Evolutionary conservation across 2,888 invertebrate species (phyloP).

Genomic region (Leptinotarsa haldemani): DNA sequence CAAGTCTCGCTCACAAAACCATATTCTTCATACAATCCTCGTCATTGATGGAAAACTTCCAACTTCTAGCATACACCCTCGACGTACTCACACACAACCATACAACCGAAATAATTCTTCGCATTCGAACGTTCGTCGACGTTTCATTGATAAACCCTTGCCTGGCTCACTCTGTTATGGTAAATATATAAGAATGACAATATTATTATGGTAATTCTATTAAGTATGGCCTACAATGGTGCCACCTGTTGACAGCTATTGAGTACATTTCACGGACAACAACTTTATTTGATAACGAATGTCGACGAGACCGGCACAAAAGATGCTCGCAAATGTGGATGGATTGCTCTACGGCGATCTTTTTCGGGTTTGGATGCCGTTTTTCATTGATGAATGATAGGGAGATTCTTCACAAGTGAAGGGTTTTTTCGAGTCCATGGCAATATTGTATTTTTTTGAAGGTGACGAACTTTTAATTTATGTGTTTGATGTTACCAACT

Average conservation of each 20-base stretch:
- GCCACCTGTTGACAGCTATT: conserved; percentile 65
- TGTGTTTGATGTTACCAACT: too few relatives aligned
- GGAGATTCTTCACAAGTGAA: too few relatives aligned
- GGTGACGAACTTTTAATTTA: background rate
- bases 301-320: conserved; percentile 50
- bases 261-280: conserved; percentile 65
- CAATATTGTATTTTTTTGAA: background rate
- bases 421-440: background rate
- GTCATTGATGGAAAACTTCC: conserved; percentile 10
- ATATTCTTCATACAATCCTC: conserved; percentile 1
- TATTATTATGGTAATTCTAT: conserved; percentile 67
- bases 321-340: conserved; percentile 22
- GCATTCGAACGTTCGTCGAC: conserved; percentile 7
- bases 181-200: conserved; percentile 65
- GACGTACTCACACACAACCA: background rate
- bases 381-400: conserved; percentile 11
- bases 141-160: conserved; percentile 21
- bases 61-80: background rate
- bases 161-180: conserved; percentile 21
- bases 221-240: conserved; percentile 65
- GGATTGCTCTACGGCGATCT: conserved; percentile 10
- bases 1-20: background rate
- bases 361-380: conserved; percentile 3
- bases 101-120: conserved; percentile 16
- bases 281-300: conserved; percentile 66